Percentiles rank a stretch among this genome's conserved stretches.
Evolutionary conservation across 2,888 invertebrate genomes (phyloP).

Genomic region (Resseliella maxima): DNA sequence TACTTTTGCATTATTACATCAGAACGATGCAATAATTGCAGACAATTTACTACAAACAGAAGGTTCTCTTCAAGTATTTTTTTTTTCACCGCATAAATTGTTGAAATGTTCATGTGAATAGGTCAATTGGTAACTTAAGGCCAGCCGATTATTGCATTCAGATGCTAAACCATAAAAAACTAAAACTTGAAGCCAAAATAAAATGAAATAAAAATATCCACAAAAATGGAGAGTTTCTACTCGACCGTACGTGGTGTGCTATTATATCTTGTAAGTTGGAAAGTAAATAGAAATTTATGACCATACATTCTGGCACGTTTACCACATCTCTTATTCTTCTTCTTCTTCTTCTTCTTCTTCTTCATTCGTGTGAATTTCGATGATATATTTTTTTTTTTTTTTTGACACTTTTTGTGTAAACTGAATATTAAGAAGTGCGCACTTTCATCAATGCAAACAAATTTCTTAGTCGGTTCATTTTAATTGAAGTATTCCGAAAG

Average conservation of each 20-base stretch:
- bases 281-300: conserved; percentile 29
- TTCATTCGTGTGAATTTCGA: conserved; percentile 1
- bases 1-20: no score
- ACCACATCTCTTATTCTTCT: background rate
- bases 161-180: background rate
- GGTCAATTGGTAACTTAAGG: no score
- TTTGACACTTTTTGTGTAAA: conserved; percentile 49
- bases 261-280: background rate
- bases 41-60: no score
- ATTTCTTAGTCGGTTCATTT: background rate
- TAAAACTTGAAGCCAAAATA: background rate
- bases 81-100: no score
- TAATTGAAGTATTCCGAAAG: background rate
- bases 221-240: conserved; percentile 22
- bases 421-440: background rate
- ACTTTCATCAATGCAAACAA: conserved; percentile 53
- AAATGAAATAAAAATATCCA: background rate
- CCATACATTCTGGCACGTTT: background rate
- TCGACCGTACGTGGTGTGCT: background rate
- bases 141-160: background rate
- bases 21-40: no score
- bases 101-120: no score
- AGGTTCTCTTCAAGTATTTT: no score
- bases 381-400: background rate
- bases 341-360: background rate